These are phyloP conservation scores for Tetramorium alpestre DNA, from an alignment of 1,140 invertebrate genomes.

Conservation along the genomic window DNA sequence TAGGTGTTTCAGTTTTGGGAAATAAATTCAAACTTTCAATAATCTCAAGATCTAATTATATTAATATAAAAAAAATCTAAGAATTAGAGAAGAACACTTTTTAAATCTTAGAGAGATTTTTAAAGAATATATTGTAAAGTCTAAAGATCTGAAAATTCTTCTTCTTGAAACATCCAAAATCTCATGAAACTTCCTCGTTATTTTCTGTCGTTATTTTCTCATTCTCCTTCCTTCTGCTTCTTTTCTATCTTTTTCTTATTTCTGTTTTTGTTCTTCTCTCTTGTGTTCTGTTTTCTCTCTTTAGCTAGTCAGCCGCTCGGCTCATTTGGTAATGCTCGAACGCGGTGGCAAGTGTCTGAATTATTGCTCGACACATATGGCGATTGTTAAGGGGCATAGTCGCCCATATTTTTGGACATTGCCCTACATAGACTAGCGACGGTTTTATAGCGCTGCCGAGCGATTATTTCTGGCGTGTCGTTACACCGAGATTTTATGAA, in stretches of 20 bases:
- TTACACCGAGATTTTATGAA: conserved; percentile 22
- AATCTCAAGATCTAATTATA: not conserved
- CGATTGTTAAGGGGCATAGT: conserved; percentile 52
- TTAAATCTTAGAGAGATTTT: not conserved
- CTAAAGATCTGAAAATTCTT: not conserved
- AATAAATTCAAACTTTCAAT: not conserved
- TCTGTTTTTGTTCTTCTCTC: not conserved
- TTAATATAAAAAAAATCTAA: not conserved
- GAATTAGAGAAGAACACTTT: not conserved
- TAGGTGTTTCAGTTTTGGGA: not conserved
- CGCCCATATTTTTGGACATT: conserved; percentile 53
- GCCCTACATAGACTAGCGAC: conserved; percentile 56
- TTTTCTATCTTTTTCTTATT: conserved; percentile 37
- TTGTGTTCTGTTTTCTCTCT: not conserved
- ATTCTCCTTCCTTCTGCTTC: not conserved
- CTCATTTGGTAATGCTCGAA: conserved; percentile 59
- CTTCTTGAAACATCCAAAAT: not conserved
- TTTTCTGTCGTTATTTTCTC: not conserved
- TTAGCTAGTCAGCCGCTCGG: conserved; percentile 1
- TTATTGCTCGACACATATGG: conserved; percentile 59
- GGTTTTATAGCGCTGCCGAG: conserved; percentile 36
- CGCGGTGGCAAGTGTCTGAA: conserved; percentile 60
- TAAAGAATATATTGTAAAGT: not conserved
- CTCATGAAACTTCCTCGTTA: not conserved
- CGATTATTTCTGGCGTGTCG: conserved; percentile 52